Evolutionary conservation across 1,140 invertebrate genomes (phyloP).

Genomic region (Caenorhabditis brenneri): DNA sequence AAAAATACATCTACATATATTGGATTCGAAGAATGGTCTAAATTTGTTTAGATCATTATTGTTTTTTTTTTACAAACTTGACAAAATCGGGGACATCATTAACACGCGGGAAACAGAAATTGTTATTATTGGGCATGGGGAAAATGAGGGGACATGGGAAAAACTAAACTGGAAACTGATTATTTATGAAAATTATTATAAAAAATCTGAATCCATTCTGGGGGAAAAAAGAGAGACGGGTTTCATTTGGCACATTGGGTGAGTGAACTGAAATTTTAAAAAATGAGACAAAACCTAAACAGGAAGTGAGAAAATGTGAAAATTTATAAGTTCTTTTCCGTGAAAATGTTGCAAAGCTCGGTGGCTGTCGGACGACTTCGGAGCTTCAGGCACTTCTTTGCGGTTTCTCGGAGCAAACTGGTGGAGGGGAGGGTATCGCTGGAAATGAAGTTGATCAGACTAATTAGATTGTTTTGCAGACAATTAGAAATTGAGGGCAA

Average conservation of each 20-base stretch:
- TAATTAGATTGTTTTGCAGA: too few species aligned
- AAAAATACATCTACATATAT: slow-evolving; percentile 1
- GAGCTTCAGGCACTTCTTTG: background rate
- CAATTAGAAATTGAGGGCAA: too few species aligned
- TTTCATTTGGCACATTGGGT: background rate
- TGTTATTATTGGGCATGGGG: background rate
- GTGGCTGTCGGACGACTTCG: background rate
- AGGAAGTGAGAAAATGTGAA: background rate
- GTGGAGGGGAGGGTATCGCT: background rate
- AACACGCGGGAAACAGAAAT: background rate
- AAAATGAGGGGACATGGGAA: background rate
- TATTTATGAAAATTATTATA: slow-evolving; percentile 28
- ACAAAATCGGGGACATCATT: background rate
- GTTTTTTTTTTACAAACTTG: background rate
- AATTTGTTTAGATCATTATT: too few species aligned
- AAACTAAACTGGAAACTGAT: slow-evolving; percentile 26
- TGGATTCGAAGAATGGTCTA: background rate
- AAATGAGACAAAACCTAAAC: background rate
- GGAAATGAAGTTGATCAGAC: background rate
- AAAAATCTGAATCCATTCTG: background rate
- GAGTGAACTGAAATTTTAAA: too few species aligned
- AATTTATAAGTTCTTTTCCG: background rate
- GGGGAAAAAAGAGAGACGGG: background rate
- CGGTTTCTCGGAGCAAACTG: background rate
- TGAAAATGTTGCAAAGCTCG: background rate